These are phyloP conservation scores for Empis livida DNA, from an alignment of 2,888 invertebrate species.

Conservation along the genomic window DNA sequence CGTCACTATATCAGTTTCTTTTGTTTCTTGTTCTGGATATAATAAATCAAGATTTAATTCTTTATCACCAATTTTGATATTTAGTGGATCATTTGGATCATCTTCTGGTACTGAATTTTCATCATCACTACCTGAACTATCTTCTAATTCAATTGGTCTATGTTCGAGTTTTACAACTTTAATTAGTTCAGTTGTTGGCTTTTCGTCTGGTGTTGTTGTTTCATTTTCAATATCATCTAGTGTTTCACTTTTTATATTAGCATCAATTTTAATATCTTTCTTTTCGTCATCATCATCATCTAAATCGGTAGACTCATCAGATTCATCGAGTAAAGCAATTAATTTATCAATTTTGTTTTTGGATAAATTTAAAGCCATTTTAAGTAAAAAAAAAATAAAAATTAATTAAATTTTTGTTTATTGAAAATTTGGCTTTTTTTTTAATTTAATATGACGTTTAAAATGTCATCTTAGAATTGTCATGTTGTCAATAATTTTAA, in stretches of 20 bases:
- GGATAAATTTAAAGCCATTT: neutral
- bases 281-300: neutral
- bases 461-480: no score
- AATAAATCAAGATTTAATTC: no score
- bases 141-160: neutral
- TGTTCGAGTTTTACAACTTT: neutral
- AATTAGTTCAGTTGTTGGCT: neutral
- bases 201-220: neutral
- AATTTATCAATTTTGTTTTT: neutral
- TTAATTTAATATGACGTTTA: no score
- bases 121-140: neutral
- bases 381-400: no score
- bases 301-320: neutral
- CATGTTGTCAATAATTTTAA: no score
- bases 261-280: neutral
- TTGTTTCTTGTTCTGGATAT: neutral
- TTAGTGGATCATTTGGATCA: no score
- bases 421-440: no score
- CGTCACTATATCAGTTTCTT: neutral
- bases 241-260: neutral
- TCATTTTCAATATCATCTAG: neutral
- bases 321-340: neutral
- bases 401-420: no score
- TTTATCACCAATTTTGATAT: no score
- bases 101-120: neutral